Percentiles rank a stretch among this genome's conserved stretches.
Conservation (phyloP, 2,113 vertebrate species). For the Antechinus stuartii region DNA sequence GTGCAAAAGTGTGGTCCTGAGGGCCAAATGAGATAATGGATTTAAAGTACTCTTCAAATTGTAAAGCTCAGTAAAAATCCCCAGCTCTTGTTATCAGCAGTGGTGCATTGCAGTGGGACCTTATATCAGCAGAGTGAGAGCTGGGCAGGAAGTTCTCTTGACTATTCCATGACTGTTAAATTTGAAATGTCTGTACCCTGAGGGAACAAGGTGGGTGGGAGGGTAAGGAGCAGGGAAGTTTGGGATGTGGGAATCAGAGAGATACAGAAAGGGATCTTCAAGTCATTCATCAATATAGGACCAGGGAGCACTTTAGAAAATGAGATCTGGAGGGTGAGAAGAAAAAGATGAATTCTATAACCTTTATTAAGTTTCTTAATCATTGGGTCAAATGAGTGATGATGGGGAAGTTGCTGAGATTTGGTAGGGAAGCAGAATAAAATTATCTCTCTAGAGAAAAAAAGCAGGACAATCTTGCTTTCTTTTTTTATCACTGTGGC, state of each 20-base stretch:
- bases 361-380: background rate
- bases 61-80: background rate
- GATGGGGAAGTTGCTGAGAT: background rate
- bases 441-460: background rate
- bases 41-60: background rate
- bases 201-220: background rate
- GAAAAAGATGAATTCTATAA: background rate
- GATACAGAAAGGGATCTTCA: background rate
- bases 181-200: background rate
- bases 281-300: background rate
- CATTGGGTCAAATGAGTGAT: background rate
- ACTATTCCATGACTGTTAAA: background rate
- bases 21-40: background rate
- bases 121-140: background rate
- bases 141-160: background rate
- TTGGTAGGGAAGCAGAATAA: background rate
- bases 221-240: background rate
- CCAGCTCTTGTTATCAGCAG: background rate
- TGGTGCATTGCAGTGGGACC: background rate
- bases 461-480: background rate
- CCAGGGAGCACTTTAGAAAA: background rate
- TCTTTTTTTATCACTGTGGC: background rate
- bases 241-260: background rate
- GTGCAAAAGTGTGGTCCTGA: background rate
- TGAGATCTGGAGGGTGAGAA: background rate